These are phyloP conservation scores for Grammomys dolichurus DNA, from an alignment of 2,113 vertebrate species.

Conservation along the genomic window DNA sequence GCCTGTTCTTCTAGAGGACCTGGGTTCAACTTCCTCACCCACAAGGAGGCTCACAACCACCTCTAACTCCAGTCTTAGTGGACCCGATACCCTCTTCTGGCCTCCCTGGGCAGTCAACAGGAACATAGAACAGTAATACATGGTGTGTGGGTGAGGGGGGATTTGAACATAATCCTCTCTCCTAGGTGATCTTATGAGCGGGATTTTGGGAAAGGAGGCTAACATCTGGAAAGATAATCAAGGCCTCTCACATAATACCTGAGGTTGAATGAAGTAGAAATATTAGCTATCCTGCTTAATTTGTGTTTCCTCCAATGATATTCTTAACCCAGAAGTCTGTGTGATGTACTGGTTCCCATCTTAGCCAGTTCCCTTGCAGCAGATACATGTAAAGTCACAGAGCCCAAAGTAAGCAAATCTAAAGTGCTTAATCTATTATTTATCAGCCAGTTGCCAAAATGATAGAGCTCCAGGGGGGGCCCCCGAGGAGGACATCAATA, in stretches of 20 bases:
- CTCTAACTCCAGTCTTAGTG: not conserved
- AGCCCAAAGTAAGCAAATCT: constrained; percentile 88
- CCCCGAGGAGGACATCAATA: constrained; percentile 87
- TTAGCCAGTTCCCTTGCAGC: constrained; percentile 79
- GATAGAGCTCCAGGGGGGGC: constrained; percentile 85
- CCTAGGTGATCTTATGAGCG: constrained; percentile 12
- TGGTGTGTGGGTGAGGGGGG: not conserved
- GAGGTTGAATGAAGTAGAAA: constrained; percentile 58
- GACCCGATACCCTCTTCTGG: not conserved
- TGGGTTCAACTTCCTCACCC: not conserved
- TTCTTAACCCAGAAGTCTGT: constrained; percentile 69
- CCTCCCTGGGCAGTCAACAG: not conserved
- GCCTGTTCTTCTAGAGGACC: not conserved
- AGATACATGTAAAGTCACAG: constrained; percentile 85
- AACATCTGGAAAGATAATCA: constrained; percentile 76
- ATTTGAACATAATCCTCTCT: not conserved
- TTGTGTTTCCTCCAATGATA: constrained; percentile 50
- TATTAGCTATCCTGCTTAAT: constrained; percentile 68
- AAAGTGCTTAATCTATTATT: constrained; percentile 92
- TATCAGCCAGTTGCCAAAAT: constrained; percentile 89
- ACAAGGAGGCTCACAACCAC: not conserved
- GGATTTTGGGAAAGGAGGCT: constrained; percentile 61
- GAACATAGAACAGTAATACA: not conserved
- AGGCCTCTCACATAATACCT: constrained; percentile 36
- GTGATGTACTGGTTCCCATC: constrained; percentile 67